These are phyloP conservation scores for Molossus alvarezi DNA, from an alignment of 2,797 vertebrate species.

Conservation along the genomic window DNA sequence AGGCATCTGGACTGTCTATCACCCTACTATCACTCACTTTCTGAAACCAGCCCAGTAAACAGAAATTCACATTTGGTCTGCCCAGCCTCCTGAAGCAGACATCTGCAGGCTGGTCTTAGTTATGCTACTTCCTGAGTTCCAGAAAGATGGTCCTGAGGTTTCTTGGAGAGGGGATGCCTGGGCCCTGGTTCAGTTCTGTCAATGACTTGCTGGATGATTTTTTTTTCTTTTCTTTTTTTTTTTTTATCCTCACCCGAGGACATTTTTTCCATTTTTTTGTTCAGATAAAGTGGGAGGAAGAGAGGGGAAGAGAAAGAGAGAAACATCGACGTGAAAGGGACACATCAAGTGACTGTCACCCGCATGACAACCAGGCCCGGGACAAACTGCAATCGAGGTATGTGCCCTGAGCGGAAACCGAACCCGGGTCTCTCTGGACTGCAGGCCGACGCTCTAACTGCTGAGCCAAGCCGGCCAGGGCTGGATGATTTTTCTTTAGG, in stretches of 20 bases:
- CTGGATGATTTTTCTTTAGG: not conserved
- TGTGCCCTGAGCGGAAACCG: too few species aligned
- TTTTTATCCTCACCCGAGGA: too few species aligned
- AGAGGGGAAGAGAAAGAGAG: too few species aligned
- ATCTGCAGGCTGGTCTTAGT: not conserved
- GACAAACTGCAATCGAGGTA: too few species aligned
- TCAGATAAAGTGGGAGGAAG: too few species aligned
- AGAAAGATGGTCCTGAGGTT: not conserved
- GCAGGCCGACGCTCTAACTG: too few species aligned
- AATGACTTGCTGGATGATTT: not conserved
- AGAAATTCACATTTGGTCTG: conserved; percentile 61
- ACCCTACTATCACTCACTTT: conserved; percentile 44
- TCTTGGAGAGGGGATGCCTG: not conserved
- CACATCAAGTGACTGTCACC: too few species aligned
- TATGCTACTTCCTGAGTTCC: not conserved
- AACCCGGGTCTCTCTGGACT: too few species aligned
- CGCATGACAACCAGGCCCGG: too few species aligned
- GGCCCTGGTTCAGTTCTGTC: not conserved
- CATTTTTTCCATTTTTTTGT: too few species aligned
- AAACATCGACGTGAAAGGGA: too few species aligned
- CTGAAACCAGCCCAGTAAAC: conserved; percentile 71
- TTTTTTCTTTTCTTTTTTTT: not conserved
- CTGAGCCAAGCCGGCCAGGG: too few species aligned
- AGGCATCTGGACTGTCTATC: conserved; percentile 57
- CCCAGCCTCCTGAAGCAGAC: not conserved